Evolutionary conservation across 2,888 invertebrate species (phyloP).

Genomic region (Pterostichus niger): DNA sequence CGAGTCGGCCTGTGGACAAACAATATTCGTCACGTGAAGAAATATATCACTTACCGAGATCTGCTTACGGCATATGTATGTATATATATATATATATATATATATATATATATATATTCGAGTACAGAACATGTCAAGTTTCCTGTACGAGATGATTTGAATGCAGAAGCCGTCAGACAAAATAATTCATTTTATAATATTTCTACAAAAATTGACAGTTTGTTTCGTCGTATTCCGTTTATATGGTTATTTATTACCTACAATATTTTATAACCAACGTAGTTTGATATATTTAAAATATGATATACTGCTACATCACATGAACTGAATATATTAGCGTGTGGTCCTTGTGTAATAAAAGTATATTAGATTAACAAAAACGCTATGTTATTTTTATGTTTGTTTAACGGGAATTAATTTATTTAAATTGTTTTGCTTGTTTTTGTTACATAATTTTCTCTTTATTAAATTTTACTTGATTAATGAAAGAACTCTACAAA

Average conservation of each 20-base stretch:
- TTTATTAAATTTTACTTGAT: conserved; percentile 49
- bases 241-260: conserved; percentile 46
- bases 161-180: not conserved
- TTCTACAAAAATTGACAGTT: conserved; percentile 48
- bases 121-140: not conserved
- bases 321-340: conserved; percentile 56
- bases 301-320: conserved; percentile 61
- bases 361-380: conserved; percentile 52
- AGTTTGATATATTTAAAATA: conserved; percentile 56
- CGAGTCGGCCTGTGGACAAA: too few relatives aligned
- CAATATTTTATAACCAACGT: conserved; percentile 31
- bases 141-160: not conserved
- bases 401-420: conserved; percentile 39
- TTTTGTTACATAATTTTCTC: conserved; percentile 31
- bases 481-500: conserved; percentile 43
- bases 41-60: too few relatives aligned
- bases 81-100: too few relatives aligned
- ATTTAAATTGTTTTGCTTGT: conserved; percentile 41
- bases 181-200: conserved; percentile 48
- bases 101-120: too few relatives aligned
- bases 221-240: conserved; percentile 52
- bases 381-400: conserved; percentile 18
- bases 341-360: conserved; percentile 4
- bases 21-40: too few relatives aligned
- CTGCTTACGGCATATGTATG: too few relatives aligned